Evolutionary conservation across 2,797 vertebrate genomes (phyloP).

Genomic region (Catamblyrhynchus diadema): DNA sequence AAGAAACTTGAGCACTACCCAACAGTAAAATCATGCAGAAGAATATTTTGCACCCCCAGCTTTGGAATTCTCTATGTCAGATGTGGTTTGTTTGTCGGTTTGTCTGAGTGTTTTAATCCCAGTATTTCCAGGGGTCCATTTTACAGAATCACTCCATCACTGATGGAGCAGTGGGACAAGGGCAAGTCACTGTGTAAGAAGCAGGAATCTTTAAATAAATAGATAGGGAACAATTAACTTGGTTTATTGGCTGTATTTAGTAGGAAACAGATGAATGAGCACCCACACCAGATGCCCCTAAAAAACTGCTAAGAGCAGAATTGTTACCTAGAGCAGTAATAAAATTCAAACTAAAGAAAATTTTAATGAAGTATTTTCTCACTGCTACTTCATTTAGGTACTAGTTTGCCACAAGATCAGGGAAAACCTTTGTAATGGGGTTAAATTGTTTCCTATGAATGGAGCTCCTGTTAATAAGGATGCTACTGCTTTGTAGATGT

Average conservation of each 20-base stretch:
- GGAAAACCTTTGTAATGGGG: neutral
- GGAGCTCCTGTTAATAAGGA: neutral
- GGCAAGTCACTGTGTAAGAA: neutral
- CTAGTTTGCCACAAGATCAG: too few relatives aligned
- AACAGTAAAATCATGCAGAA: neutral
- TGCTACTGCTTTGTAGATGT: neutral
- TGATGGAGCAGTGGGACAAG: neutral
- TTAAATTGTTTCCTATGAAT: neutral
- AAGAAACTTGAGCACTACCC: neutral
- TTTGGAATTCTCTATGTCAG: neutral
- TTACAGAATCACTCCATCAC: neutral
- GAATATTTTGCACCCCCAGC: neutral
- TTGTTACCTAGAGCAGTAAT: too few relatives aligned
- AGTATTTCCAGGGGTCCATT: neutral
- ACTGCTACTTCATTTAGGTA: too few relatives aligned
- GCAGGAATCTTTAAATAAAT: neutral
- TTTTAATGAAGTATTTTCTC: too few relatives aligned
- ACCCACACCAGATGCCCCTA: neutral
- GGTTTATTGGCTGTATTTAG: neutral
- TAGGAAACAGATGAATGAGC: neutral
- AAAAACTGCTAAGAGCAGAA: neutral
- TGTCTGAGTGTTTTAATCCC: neutral
- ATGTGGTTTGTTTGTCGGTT: neutral
- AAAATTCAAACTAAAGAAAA: too few relatives aligned
- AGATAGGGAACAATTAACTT: neutral